Evolutionary conservation across 2,888 invertebrate species (phyloP), one percentile per base, ranked within the genome.

Genomic region (Spatulosminthurus flaviceps): DNA sequence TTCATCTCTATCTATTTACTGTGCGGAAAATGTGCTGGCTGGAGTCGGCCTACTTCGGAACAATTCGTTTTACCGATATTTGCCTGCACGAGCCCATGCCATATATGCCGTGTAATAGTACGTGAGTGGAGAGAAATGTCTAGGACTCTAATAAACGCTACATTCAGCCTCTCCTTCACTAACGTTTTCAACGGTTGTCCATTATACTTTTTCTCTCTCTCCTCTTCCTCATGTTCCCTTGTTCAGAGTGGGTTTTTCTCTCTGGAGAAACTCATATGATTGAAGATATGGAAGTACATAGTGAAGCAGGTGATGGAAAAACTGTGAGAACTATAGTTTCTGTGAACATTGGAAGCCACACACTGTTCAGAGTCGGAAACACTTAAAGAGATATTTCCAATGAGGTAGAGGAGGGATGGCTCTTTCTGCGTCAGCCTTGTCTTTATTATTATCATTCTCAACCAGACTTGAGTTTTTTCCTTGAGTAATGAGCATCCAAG

Each of bases 1-100:
- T 51, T 51, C 51, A 51, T 51, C 51, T 51, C 51, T 51, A 51
- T 51, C 51, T 51, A 51, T 51, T 51, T 51, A 51, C 16, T 51
- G 5, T 51, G 51, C 51, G 9, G 51, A 51, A 51, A 51, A 51
- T 51, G 5, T 51, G 9, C 51, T 19, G 16, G n/a, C 19, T n/a
- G 5, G n/a, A 51, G 1, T 51, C 51, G 51, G 51, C 2, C 5
- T 9, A n/a, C 2, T 5, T 51, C 51, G 51, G 51, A 19, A 13
- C 1, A 2, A 19, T 2, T 51, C 51, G 51, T 9, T 51, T 51
- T 51, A 19, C 51, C 51, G 16, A 51, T 51, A 51, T 19, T 51
- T 19, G 51, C 51, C n/a, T 51, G 16, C 51, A 11, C 1, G 2
- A 51, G 7, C 16, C n/a, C 19, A 51, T 9, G 51, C 19, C 9